Evolutionary conservation across 2,113 vertebrate genomes (phyloP).

Genomic region (Menidia beryllina): DNA sequence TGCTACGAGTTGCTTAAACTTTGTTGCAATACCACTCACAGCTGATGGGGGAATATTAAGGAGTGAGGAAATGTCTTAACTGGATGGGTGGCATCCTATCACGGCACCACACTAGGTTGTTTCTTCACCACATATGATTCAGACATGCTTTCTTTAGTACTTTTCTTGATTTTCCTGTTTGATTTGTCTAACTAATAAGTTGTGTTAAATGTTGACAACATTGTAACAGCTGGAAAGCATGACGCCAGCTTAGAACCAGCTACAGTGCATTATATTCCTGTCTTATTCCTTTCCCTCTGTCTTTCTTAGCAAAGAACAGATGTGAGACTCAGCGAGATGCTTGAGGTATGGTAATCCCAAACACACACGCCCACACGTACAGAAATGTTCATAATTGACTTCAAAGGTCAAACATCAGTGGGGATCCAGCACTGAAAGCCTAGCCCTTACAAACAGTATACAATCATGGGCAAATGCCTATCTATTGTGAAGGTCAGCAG

Average conservation of each 20-base stretch:
- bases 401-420: constrained; percentile 49
- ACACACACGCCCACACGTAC: neutral
- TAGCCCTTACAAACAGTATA: constrained; percentile 30
- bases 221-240: neutral
- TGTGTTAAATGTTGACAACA: neutral
- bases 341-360: constrained; percentile 86
- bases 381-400: constrained; percentile 25
- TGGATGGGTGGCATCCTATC: too few relatives aligned
- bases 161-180: neutral
- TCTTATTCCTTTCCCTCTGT: constrained; percentile 37
- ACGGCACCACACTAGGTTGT: too few relatives aligned
- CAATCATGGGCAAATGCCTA: constrained; percentile 3
- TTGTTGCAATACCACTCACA: too few relatives aligned
- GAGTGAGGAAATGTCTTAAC: too few relatives aligned
- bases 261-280: constrained; percentile 11
- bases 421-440: constrained; percentile 17
- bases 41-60: too few relatives aligned
- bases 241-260: neutral
- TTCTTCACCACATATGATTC: neutral
- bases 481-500: constrained; percentile 37
- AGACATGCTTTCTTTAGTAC: constrained; percentile 4
- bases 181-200: constrained; percentile 6
- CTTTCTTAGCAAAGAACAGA: constrained; percentile 94
- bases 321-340: constrained; percentile 97
- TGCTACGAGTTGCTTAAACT: too few relatives aligned